phyloP scores from a whole-genome alignment of 1,140 invertebrate genomes.

The Probaryconus sp. region DNA sequence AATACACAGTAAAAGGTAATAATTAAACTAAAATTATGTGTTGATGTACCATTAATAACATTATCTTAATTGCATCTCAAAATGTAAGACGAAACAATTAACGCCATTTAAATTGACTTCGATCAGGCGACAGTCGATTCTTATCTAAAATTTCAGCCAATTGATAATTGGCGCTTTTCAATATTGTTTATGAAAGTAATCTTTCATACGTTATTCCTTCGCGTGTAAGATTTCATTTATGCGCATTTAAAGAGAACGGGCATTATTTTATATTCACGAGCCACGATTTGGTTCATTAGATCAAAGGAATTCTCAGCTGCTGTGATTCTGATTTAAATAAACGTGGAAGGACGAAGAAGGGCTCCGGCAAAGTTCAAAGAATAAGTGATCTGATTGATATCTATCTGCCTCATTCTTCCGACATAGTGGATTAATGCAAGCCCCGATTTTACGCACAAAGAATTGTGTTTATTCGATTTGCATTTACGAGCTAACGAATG shows the following conservation, averaged over 20 bases:
- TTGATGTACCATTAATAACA: no score
- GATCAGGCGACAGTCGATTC: no score
- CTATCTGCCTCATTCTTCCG: conserved; percentile 45
- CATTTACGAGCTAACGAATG: conserved; percentile 65
- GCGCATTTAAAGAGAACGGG: conserved; percentile 13
- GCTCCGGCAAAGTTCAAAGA: conserved; percentile 52
- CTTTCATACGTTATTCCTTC: no score
- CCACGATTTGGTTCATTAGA: conserved; percentile 36
- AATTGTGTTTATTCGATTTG: conserved; percentile 61
- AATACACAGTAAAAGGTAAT: no score
- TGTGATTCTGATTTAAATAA: conserved; percentile 42
- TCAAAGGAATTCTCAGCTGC: conserved; percentile 20
- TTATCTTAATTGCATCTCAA: no score
- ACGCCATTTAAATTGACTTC: no score
- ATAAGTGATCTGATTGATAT: conserved; percentile 58
- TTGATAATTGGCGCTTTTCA: no score
- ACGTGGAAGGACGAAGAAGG: conserved; percentile 24
- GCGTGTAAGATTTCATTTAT: no score
- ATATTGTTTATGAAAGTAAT: no score
- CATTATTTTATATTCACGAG: conserved; percentile 18
- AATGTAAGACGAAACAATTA: no score
- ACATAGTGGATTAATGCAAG: conserved; percentile 54
- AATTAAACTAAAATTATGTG: no score
- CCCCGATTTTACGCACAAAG: conserved; percentile 38
- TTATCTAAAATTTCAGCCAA: no score